Evolutionary conservation across 2,113 vertebrate species (phyloP).

Genomic region (Macaca fascicularis): T2T-MFA8v1.1 NC_088379.1:190326501-190327000

Average conservation of each 20-base stretch:
- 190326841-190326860: not conserved
- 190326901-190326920: no score
- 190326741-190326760: not conserved
- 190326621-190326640: not conserved
- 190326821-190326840: not conserved
- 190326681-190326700: not conserved
- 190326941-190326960: no score
- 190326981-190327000: no score
- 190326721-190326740: not conserved
- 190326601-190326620: accelerated
- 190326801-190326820: not conserved
- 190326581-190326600: not conserved
- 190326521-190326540: not conserved
- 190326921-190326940: no score
- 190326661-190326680: not conserved
- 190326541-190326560: accelerated
- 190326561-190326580: accelerated
- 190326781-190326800: accelerated
- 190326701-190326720: no score
- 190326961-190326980: no score
- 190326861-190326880: no score
- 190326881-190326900: no score
- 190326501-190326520: not conserved
- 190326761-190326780: accelerated
- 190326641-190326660: no score